These are phyloP conservation scores for Otocyon megalotis DNA, from an alignment of 2,113 vertebrate species.

Conservation along the genomic window DNA sequence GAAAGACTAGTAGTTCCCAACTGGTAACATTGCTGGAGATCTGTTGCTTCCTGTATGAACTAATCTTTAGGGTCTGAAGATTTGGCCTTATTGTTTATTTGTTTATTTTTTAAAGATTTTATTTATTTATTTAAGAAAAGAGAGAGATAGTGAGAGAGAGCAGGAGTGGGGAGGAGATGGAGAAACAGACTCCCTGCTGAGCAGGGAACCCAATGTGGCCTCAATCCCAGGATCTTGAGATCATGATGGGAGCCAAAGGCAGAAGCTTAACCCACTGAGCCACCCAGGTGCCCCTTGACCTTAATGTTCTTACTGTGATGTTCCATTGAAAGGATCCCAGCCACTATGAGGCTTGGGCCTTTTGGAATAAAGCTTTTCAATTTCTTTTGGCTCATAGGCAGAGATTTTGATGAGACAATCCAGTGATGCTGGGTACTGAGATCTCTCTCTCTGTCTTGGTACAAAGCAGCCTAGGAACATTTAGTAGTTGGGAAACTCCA, in stretches of 20 bases:
- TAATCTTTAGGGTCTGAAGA: background rate
- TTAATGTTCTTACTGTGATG: background rate
- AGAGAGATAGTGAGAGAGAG: background rate
- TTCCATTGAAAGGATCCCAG: background rate
- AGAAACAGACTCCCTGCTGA: background rate
- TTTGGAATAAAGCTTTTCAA: background rate
- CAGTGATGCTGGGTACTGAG: background rate
- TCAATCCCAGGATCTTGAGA: background rate
- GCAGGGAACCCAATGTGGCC: background rate
- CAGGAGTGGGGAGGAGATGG: background rate
- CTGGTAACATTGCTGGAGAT: background rate
- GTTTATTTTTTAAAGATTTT: background rate
- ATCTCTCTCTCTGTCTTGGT: background rate
- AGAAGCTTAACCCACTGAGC: background rate
- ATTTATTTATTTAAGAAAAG: background rate
- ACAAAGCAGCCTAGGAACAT: background rate
- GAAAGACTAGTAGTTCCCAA: background rate
- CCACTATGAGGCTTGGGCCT: background rate
- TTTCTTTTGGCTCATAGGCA: background rate
- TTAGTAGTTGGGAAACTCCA: background rate
- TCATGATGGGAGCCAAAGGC: background rate
- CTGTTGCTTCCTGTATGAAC: background rate
- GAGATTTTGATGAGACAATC: background rate
- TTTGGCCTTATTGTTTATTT: background rate
- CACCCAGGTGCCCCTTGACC: background rate